Percentiles rank a stretch among this genome's conserved stretches.
Evolutionary conservation across 2,113 vertebrate genomes (phyloP).

Genomic region (Solea senegalensis): DNA sequence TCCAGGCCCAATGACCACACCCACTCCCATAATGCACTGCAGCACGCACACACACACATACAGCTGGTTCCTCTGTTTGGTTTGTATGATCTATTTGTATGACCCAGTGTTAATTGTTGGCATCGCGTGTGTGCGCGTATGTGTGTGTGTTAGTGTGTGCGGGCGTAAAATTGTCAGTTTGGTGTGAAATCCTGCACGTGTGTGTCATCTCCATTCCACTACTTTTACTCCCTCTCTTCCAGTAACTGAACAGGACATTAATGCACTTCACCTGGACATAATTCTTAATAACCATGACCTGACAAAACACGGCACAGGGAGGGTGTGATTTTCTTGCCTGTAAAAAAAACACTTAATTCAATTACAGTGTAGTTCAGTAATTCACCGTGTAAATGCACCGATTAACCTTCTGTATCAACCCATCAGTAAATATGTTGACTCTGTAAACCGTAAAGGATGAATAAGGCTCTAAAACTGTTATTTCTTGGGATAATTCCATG

Average conservation of each 20-base stretch:
- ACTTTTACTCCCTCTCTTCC: slow-evolving; percentile 47
- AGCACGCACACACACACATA: slow-evolving; percentile 23
- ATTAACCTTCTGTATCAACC: too few species aligned
- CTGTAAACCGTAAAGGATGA: too few species aligned
- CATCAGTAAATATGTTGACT: too few species aligned
- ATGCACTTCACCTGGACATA: slow-evolving; percentile 36
- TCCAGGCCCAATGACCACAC: slow-evolving; percentile 69
- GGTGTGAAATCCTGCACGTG: slow-evolving; percentile 78
- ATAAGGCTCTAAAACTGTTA: too few species aligned
- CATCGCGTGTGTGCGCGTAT: slow-evolving; percentile 10
- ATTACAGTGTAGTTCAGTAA: too few species aligned
- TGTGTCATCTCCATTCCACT: slow-evolving; percentile 63
- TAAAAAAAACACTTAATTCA: too few species aligned
- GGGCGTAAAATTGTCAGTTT: slow-evolving; percentile 25
- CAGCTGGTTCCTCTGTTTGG: slow-evolving; percentile 26
- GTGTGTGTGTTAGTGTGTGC: background rate
- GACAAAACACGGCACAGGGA: background rate
- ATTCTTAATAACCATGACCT: background rate
- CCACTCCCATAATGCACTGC: slow-evolving; percentile 67
- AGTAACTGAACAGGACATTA: slow-evolving; percentile 31
- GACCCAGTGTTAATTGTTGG: slow-evolving; percentile 14
- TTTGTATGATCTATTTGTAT: slow-evolving; percentile 39
- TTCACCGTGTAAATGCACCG: too few species aligned
- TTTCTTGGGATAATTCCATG: too few species aligned
- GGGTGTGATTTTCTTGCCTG: background rate